A percentile compares a stretch with the other conserved stretches of the same genome.
Evolutionary conservation across 2,888 invertebrate species (phyloP).

Genomic region (Neria commutata): DNA sequence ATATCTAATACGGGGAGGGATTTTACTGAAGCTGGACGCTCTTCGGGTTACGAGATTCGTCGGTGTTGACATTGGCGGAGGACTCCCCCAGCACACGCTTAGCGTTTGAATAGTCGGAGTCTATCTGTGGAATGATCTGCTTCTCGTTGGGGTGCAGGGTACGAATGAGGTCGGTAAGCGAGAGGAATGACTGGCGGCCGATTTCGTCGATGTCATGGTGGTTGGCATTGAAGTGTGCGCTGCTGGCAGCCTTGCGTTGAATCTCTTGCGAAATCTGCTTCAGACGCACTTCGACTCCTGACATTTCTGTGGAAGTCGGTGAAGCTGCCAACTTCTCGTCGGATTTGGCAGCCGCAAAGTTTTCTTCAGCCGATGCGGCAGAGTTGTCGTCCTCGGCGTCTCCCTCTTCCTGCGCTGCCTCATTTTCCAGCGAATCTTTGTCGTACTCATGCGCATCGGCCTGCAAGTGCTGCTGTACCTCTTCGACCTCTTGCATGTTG

Average conservation of each 20-base stretch:
- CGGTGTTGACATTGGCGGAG: conserved; percentile 43
- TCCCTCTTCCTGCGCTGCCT: conserved; percentile 31
- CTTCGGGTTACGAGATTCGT: conserved; percentile 40
- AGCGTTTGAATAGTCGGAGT: conserved; percentile 62
- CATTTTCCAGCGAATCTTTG: conserved; percentile 3
- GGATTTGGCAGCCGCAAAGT: conserved; percentile 6
- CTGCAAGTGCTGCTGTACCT: conserved; percentile 43
- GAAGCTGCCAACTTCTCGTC: conserved; percentile 9
- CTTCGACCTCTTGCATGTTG: conserved; percentile 45
- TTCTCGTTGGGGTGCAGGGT: conserved; percentile 60
- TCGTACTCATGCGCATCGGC: conserved; percentile 30
- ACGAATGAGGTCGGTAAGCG: conserved; percentile 60
- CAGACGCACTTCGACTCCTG: conserved; percentile 59
- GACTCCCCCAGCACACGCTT: conserved; percentile 61
- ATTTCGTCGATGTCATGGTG: conserved; percentile 50
- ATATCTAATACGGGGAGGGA: too few relatives aligned
- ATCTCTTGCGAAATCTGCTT: conserved; percentile 59
- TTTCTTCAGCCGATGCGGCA: conserved; percentile 12
- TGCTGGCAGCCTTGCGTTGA: conserved; percentile 53
- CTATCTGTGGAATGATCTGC: conserved; percentile 61
- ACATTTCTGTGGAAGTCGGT: conserved; percentile 44
- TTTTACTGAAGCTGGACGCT: conserved; percentile 7
- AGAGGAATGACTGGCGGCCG: conserved; percentile 59
- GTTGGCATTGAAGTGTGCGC: too few relatives aligned
- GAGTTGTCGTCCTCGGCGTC: conserved; percentile 31